These are phyloP conservation scores for Nipponacmea schrenckii DNA, from an alignment of 2,888 invertebrate genomes.

Conservation along the genomic window DNA sequence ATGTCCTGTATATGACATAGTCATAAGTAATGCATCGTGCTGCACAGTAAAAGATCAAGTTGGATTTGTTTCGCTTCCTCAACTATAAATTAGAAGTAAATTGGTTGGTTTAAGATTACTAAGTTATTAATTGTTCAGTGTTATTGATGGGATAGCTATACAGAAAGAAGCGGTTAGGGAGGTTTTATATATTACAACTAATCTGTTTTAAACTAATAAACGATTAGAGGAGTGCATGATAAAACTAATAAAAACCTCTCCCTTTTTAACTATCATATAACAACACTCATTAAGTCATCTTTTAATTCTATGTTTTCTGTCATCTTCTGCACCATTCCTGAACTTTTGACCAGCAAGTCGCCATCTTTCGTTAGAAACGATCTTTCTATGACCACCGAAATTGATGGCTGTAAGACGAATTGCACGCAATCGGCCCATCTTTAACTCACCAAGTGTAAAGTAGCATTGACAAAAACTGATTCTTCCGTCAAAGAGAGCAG, in stretches of 20 bases:
- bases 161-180: too few relatives aligned
- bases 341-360: constrained; percentile 5
- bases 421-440: constrained; percentile 30
- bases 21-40: too few relatives aligned
- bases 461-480: constrained; percentile 23
- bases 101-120: too few relatives aligned
- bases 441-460: constrained; percentile 28
- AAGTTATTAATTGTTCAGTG: too few relatives aligned
- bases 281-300: background rate
- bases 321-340: constrained; percentile 5
- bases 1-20: too few relatives aligned
- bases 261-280: background rate
- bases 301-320: background rate
- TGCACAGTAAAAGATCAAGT: too few relatives aligned
- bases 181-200: too few relatives aligned
- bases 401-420: background rate
- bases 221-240: background rate
- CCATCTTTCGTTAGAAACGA: background rate
- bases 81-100: too few relatives aligned
- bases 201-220: background rate
- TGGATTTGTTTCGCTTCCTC: too few relatives aligned
- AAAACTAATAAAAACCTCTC: background rate
- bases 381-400: background rate
- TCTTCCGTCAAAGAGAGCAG: constrained; percentile 9
- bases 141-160: too few relatives aligned